Evolutionary conservation across 1,140 invertebrate species (phyloP).

Genomic region (Drosophila rhopaloa): DNA sequence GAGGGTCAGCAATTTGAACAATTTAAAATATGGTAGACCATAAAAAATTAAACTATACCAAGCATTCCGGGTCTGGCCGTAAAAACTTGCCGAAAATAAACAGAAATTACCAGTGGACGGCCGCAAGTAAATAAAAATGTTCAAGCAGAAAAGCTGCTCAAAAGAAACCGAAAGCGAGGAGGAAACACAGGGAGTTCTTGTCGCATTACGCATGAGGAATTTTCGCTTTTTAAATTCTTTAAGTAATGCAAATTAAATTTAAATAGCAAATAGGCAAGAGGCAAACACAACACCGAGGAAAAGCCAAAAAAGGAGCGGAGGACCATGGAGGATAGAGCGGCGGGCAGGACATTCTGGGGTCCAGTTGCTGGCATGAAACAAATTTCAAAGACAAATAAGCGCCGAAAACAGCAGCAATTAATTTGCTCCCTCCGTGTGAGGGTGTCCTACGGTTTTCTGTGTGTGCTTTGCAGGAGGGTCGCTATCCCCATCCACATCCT

Average conservation of each 20-base stretch:
- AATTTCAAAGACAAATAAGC: constrained; percentile 84
- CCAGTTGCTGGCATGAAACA: constrained; percentile 63
- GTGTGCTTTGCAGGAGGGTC: constrained; percentile 2
- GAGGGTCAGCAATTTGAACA: constrained; percentile 45
- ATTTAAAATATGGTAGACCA: constrained; percentile 48
- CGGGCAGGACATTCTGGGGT: constrained; percentile 51
- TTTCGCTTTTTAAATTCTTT: constrained; percentile 82
- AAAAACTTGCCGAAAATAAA: constrained; percentile 79
- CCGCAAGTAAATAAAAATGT: constrained; percentile 82
- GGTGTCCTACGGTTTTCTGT: constrained; percentile 17
- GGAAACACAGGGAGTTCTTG: constrained; percentile 14
- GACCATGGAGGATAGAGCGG: neutral
- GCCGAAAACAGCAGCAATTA: constrained; percentile 83
- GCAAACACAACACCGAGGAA: constrained; percentile 54
- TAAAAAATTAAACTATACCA: constrained; percentile 60
- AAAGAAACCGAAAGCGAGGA: constrained; percentile 49
- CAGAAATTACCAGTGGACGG: constrained; percentile 66
- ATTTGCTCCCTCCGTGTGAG: constrained; percentile 69
- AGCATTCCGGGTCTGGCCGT: constrained; percentile 43
- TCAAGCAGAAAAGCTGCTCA: constrained; percentile 79
- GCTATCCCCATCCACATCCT: too few relatives aligned
- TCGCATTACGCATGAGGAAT: constrained; percentile 74
- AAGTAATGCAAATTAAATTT: constrained; percentile 84
- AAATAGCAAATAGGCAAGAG: constrained; percentile 79
- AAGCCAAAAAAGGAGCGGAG: constrained; percentile 14